These are phyloP conservation scores for Coptotermes formosanus DNA, from an alignment of 1,140 invertebrate species.

Conservation along the genomic window DNA sequence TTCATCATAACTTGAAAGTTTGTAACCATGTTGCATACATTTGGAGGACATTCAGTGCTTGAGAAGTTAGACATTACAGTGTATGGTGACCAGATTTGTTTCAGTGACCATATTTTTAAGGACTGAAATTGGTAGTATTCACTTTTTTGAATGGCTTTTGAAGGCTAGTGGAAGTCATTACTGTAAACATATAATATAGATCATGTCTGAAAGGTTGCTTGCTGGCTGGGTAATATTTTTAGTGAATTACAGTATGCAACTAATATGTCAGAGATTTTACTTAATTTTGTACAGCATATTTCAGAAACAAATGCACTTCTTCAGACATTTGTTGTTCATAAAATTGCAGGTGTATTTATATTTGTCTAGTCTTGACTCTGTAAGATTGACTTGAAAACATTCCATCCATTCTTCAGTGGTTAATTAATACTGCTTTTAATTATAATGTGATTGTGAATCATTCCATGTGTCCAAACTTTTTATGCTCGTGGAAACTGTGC, in stretches of 20 bases:
- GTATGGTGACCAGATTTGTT: not conserved
- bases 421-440: not conserved
- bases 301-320: not conserved
- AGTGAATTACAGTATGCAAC: not conserved
- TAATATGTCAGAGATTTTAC: not conserved
- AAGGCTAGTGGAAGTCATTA: not conserved
- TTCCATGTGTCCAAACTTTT: not conserved
- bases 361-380: not conserved
- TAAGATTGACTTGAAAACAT: not conserved
- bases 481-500: not conserved
- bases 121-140: not conserved
- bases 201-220: not conserved
- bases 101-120: not conserved
- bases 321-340: not conserved
- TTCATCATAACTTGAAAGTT: no score
- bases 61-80: not conserved
- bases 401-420: not conserved
- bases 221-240: not conserved
- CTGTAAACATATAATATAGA: not conserved
- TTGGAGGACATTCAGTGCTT: not conserved
- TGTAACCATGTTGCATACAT: no score
- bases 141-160: not conserved
- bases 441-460: not conserved
- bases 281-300: constrained; percentile 10
- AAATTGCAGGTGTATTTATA: constrained; percentile 6